phyloP scores from a whole-genome alignment of 2,888 invertebrate species.

The Sminthurides aquaticus region DNA sequence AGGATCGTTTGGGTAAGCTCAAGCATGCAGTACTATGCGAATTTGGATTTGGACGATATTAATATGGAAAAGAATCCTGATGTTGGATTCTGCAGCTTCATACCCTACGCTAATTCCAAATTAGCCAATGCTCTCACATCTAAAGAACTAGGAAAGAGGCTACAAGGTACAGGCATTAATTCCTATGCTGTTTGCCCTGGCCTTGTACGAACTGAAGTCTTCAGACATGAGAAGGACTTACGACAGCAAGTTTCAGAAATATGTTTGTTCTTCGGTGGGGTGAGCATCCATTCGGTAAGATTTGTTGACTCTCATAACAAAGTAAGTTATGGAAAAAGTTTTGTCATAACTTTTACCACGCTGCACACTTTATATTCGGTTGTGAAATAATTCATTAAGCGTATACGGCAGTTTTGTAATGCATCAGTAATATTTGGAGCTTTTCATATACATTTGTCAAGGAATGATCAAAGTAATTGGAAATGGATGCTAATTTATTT shows the following conservation, averaged over 20 bases:
- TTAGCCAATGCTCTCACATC: slow-evolving; percentile 45
- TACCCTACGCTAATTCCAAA: slow-evolving; percentile 45
- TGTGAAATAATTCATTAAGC: too few relatives aligned
- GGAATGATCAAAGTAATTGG: too few relatives aligned
- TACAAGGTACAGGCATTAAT: slow-evolving; percentile 26
- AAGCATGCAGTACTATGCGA: slow-evolving; percentile 41
- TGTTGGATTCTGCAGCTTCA: slow-evolving; percentile 27
- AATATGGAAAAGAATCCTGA: slow-evolving; percentile 21
- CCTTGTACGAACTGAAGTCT: slow-evolving; percentile 25
- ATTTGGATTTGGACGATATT: slow-evolving; percentile 40
- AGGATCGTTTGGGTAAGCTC: slow-evolving; percentile 44
- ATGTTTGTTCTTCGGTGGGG: neutral
- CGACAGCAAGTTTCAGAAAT: neutral
- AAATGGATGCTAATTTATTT: neutral
- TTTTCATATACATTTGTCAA: too few relatives aligned
- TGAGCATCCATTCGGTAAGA: neutral
- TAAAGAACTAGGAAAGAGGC: slow-evolving; percentile 40
- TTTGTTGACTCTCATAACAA: neutral
- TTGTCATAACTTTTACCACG: neutral
- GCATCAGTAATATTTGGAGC: too few relatives aligned
- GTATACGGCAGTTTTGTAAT: too few relatives aligned
- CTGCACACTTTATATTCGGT: too few relatives aligned
- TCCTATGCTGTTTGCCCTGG: slow-evolving; percentile 39
- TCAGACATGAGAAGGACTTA: slow-evolving; percentile 5
- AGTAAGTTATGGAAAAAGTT: neutral